Percentiles rank a stretch among this genome's conserved stretches.
phyloP scores from a whole-genome alignment of 2,888 invertebrate genomes.

The Polydrusus cervinus region DNA sequence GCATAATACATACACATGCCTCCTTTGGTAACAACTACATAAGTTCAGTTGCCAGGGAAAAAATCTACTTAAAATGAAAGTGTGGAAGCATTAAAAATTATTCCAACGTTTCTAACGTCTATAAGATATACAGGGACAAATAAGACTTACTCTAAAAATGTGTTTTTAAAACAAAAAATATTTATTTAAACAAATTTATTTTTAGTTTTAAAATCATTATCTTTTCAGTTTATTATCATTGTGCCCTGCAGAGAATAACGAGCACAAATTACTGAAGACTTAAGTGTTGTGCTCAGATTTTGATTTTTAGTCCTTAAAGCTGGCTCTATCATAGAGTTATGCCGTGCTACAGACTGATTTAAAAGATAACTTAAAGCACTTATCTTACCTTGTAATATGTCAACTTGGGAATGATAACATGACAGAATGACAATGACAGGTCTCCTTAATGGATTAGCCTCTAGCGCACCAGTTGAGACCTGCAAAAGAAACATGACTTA shows the following conservation, averaged over 20 bases:
- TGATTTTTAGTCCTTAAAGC: constrained; percentile 3
- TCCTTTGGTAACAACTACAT: neutral
- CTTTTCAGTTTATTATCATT: neutral
- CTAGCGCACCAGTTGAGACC: constrained; percentile 8
- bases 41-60: neutral
- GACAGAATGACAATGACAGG: constrained; percentile 40
- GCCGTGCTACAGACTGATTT: constrained; percentile 41
- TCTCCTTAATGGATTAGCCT: constrained; percentile 1
- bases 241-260: neutral
- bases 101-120: constrained; percentile 37
- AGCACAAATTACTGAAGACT: neutral
- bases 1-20: neutral
- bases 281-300: constrained; percentile 5
- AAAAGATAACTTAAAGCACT: constrained; percentile 42
- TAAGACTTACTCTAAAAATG: constrained; percentile 4
- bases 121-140: neutral
- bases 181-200: too few relatives aligned
- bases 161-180: neutral
- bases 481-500: constrained; percentile 45
- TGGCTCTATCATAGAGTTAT: neutral
- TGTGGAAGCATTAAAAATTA: neutral
- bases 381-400: constrained; percentile 45
- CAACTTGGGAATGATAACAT: constrained; percentile 41
- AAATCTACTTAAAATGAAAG: neutral
- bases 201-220: neutral